phyloP scores from a whole-genome alignment of 1,140 invertebrate species.

The Caenorhabditis elegans region DNA sequence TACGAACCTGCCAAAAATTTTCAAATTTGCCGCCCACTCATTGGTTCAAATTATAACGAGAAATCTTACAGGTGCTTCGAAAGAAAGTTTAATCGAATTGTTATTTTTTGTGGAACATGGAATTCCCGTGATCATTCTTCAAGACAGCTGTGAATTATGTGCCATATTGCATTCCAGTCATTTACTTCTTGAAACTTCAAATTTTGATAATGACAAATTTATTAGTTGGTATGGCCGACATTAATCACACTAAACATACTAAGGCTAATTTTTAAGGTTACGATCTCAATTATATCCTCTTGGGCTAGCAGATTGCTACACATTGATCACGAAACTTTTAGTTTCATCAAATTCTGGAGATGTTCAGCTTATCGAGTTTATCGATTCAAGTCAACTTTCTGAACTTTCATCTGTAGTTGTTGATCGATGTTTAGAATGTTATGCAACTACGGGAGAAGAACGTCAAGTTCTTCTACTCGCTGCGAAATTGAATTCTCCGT shows the following conservation, averaged over 20 bases:
- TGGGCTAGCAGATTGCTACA: neutral
- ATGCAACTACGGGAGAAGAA: slow-evolving; percentile 26
- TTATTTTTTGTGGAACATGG: slow-evolving; percentile 55
- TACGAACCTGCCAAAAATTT: too few species aligned
- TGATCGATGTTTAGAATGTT: slow-evolving; percentile 37
- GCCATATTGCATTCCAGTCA: slow-evolving; percentile 44
- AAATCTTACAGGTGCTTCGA: neutral
- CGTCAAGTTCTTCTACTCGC: slow-evolving; percentile 34
- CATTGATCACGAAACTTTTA: neutral
- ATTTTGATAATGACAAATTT: slow-evolving; percentile 53
- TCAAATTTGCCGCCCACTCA: too few species aligned
- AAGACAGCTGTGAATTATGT: slow-evolving; percentile 61
- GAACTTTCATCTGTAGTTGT: neutral
- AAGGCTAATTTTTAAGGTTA: neutral
- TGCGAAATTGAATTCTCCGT: slow-evolving; percentile 16
- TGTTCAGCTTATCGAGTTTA: slow-evolving; percentile 39
- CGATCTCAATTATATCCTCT: slow-evolving; percentile 10
- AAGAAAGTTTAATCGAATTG: slow-evolving; percentile 53
- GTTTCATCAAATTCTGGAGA: slow-evolving; percentile 37
- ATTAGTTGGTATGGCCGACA: slow-evolving; percentile 39
- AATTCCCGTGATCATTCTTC: slow-evolving; percentile 56
- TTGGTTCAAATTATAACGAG: neutral
- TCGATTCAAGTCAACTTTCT: neutral
- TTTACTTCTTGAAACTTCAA: slow-evolving; percentile 51
- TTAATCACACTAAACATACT: neutral